Percentiles rank a stretch among this genome's conserved stretches.
Evolutionary conservation across 2,113 vertebrate species (phyloP).

Genomic region (Nasalis larvatus): DNA sequence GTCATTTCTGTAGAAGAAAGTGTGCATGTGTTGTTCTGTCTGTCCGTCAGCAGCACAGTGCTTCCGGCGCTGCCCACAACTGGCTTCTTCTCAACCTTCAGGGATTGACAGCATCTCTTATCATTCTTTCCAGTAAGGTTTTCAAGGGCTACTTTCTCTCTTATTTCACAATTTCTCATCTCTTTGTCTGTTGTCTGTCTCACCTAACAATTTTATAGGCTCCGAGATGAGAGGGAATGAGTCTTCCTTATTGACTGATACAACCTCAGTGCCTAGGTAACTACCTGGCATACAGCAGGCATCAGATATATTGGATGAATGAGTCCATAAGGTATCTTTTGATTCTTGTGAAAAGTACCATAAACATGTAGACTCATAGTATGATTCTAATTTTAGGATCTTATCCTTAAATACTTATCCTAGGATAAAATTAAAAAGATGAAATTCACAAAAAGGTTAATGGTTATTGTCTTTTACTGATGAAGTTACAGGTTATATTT

Average conservation of each 20-base stretch:
- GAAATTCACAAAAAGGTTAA: neutral
- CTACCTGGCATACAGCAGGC: accelerated
- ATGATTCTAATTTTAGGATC: neutral
- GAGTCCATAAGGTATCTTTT: neutral
- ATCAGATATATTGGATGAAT: neutral
- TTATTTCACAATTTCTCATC: neutral
- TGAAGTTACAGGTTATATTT: neutral
- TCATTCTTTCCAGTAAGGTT: neutral
- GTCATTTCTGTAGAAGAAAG: neutral
- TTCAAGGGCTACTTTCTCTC: neutral
- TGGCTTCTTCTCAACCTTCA: neutral
- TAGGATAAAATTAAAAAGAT: neutral
- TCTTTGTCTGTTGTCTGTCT: neutral
- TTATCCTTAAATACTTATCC: neutral
- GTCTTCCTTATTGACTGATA: neutral
- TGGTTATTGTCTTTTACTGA: neutral
- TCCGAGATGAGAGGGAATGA: neutral
- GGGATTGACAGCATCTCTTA: neutral
- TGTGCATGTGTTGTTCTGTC: accelerated
- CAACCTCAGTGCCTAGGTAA: neutral
- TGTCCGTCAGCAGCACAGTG: neutral
- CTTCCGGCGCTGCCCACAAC: too few relatives aligned
- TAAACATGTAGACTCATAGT: neutral
- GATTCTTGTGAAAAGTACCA: neutral
- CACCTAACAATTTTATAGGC: neutral